Percentiles rank a stretch among this genome's conserved stretches.
phyloP scores from a whole-genome alignment of 1,140 invertebrate genomes.

The Papilio dardanus region DNA sequence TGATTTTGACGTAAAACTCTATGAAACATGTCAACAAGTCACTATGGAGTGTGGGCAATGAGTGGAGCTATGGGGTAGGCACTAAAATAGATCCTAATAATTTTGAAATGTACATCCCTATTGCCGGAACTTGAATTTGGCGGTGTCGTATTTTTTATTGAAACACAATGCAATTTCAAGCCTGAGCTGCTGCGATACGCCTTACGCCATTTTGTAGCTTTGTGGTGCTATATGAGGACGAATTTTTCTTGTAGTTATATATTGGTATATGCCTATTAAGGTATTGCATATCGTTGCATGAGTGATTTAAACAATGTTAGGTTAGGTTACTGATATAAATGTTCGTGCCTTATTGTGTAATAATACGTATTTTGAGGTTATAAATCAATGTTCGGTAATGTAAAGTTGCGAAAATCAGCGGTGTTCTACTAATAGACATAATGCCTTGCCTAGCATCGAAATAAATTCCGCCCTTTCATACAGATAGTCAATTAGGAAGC shows the following conservation, averaged over 20 bases:
- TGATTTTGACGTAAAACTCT: too few species aligned
- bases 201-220: constrained; percentile 32
- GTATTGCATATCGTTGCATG: constrained; percentile 51
- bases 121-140: background rate
- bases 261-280: constrained; percentile 43
- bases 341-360: constrained; percentile 72
- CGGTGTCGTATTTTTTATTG: constrained; percentile 41
- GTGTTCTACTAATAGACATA: too few species aligned
- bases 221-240: constrained; percentile 46
- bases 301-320: constrained; percentile 51
- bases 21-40: too few species aligned
- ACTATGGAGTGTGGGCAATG: too few species aligned
- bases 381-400: constrained; percentile 17
- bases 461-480: too few species aligned
- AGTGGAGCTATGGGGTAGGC: too few species aligned
- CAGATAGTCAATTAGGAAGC: too few species aligned
- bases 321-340: constrained; percentile 51
- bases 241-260: constrained; percentile 34
- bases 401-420: too few species aligned
- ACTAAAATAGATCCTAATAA: background rate
- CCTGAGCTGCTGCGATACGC: constrained; percentile 10
- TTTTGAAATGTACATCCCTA: background rate
- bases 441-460: too few species aligned
- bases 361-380: constrained; percentile 51
- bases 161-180: constrained; percentile 46